Evolutionary conservation across 64 coral and sea anemone genomes (phyloP), one percentile per base, ranked within the genome.

Genomic region (Exaiptasia diaphana): DNA sequence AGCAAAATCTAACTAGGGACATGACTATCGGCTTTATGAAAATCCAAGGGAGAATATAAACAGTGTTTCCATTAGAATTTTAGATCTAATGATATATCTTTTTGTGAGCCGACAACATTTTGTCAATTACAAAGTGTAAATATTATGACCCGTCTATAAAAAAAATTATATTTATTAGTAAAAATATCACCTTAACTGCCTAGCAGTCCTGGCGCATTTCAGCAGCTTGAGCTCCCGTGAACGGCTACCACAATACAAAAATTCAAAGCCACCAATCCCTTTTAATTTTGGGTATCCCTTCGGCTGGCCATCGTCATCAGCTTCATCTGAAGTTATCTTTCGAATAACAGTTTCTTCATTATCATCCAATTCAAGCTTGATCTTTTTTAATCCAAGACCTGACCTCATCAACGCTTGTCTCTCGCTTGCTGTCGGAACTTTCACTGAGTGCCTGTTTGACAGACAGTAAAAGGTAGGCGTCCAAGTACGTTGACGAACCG

Each of bases 351-450:
- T 75, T 23, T 90, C 33, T 39, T 90, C 87, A 56, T 82, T 42
- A 64, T 90, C 78, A 35, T 90, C 78, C 63, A 90, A 10, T 8
- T 64, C 57, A 26, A 90, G 59, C 60, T 82, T 82, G 68, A 88
- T 76, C 53, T 89, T 89, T 67, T 89, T 89, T 60, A 89, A 24
- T 37, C 86, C 77, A 6, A 82, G 68, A 34, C 86, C 86, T 74
- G 77, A 49, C 68, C 53, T 71, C 43, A 89, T 80, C 42, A 81
- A 60, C 33, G 44, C 22, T 73, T 89, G 36, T 48, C 81, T 81
- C 38, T 89, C 86, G 5, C 15, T 35, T 15, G 67, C 68, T 22
- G 86, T 63, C 28, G 53, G 77, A 36, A 50, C 68, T 81, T 72
- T 74, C 11, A 11, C 45, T 21, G 48, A 30, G 41, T 33, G 38